Base-by-base conservation (phyloP, 2,888 invertebrate genomes). In the Argynnis bischoffii region DNA sequence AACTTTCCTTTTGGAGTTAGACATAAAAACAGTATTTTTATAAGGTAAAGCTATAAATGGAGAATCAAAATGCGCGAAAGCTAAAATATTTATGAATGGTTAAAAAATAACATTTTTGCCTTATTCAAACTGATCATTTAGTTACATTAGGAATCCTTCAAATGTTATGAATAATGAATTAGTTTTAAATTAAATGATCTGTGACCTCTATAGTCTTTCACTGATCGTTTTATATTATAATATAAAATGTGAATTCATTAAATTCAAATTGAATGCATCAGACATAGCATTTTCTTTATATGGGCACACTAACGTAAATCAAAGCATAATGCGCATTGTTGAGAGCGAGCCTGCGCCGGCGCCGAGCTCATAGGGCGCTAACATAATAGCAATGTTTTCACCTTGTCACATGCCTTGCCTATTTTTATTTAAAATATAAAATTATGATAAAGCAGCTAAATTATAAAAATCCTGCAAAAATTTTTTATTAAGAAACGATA, bases 1-100 rank as follows among this genome's bases (percentile, higher is more conserved):
- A 87, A 87, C 89, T 89, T 90, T 89, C 90, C 90, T 87, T 90
- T 83, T 83, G 66, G 79, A 86, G 87, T 87, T 89, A 88, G 89
- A 85, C 76, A 81, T 79, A 88, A 90, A 89, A 90, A 88, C 60
- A 65, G 50, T 64, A 46, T 16, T 48, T 63, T 70, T 69, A 66
- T 46, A 55, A 66, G 66, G 59, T 35, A 54, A 51, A 64, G 41
- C 69, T 79, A 66, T 78, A 81, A 76, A 81, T 74, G 81, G 81
- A 72, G 75, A 79, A 72, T 69, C 74, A 75, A 77, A 78, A 75
- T 70, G 72, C 72, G 75, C 64, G 66, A 61, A 65, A 69, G 66
- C 65, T 67, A 46, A 59, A 26, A 15, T 47, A 35, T 50, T 51
- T 26, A 26, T n/a, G 26, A 31, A 48, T n/a, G 59, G 35, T 41